Evolutionary conservation across 2,113 vertebrate genomes (phyloP).

Genomic region (Barnardius zonarius): DNA sequence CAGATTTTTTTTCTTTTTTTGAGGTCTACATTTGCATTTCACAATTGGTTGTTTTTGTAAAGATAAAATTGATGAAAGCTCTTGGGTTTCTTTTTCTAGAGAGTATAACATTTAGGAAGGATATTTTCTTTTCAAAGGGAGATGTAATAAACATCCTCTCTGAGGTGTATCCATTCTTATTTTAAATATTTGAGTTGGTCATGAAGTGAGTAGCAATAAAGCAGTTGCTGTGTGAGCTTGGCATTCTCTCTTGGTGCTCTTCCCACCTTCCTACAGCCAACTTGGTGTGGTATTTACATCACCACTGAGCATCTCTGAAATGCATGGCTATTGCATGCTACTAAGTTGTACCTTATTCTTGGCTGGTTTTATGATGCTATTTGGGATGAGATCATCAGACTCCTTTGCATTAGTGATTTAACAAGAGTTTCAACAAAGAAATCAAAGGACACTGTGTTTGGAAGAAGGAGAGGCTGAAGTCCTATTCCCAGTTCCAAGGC

Average conservation of each 20-base stretch:
- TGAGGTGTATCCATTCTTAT: not conserved
- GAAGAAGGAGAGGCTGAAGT: not conserved
- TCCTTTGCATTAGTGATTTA: not conserved
- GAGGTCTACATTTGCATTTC: not conserved
- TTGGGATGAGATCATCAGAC: conserved; percentile 1
- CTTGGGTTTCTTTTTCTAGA: not conserved
- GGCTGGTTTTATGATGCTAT: not conserved
- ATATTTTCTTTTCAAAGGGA: not conserved
- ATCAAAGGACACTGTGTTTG: not conserved
- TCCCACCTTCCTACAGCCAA: not conserved
- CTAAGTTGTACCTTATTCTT: not conserved
- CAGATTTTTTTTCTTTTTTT: not conserved
- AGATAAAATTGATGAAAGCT: not conserved
- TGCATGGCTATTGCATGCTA: fast-evolving
- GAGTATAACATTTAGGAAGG: not conserved
- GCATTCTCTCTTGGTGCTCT: not conserved
- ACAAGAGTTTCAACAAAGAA: not conserved
- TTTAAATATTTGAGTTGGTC: not conserved
- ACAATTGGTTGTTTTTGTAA: not conserved
- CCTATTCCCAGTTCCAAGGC: not conserved
- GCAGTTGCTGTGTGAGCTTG: not conserved
- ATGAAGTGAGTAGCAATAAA: not conserved
- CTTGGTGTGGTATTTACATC: not conserved
- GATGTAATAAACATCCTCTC: not conserved
- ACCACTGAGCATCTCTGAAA: not conserved